Evolutionary conservation across 2,113 vertebrate genomes (phyloP), one percentile per base, ranked within the genome.

Genomic region (Myotis yumanensis): DNA sequence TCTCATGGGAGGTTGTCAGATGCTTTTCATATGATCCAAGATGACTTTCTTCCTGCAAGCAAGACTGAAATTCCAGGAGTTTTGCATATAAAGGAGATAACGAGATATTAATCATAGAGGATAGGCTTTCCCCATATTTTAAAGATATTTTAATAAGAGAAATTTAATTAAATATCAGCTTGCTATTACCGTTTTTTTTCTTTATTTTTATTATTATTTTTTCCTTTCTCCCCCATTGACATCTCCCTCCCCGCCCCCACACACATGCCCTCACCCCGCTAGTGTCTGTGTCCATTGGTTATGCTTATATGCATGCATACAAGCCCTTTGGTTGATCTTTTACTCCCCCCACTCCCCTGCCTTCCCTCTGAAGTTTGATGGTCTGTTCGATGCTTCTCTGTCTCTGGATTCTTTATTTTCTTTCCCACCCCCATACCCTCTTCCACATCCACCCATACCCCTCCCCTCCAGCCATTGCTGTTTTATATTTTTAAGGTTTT

Each of bases 21-120:
- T 73, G 86, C 77, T 96, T 96, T 96, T 96, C 84, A 95, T 89
- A 88, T 88, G 86, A 94, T 95, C 93, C 85, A 2, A 9, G 68
- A 84, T 97, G 97, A 96, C 87, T 96, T 95, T 93, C 77, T 76
- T 85, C 16, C 72, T 66, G 73, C 62, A 97, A 94, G 71, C 30
- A 97, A 93, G 80, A 97, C 89, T 81, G 86, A 89, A 94, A 95
- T 90, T 86, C 57, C 28, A 95, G 86, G 66, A 93, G 16, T 96
- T 95, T 93, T 77, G 8, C 71, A 79, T 87, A 96, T 87, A 66
- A 88, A 94, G 48, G 4, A 95, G 93, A 96, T 89, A 86, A 89
- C 16, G 85, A 96, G 86, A 82, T 92, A 95, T 86, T 79, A 93
- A 95, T 75, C 86, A 81, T 95, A 69, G 93, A 80, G 59, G 92